Conservation (phyloP, 2,888 invertebrate species). For the Agonopterix alstromeriana region DNA sequence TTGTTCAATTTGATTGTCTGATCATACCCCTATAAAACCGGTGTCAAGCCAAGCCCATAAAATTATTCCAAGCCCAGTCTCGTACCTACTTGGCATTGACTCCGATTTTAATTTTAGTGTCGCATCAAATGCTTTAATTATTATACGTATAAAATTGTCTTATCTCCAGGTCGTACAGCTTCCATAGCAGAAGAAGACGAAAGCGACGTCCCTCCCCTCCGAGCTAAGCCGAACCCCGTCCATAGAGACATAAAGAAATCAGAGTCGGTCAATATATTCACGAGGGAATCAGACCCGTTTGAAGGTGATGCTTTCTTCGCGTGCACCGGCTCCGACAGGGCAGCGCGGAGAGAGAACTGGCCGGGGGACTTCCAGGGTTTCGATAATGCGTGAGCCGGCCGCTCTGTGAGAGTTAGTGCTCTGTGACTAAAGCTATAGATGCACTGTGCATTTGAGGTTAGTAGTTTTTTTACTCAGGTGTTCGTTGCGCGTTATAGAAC, state of each 20-base stretch:
- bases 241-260: slow-evolving; percentile 88
- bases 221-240: slow-evolving; percentile 39
- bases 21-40: too few species aligned
- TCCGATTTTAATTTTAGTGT: too few species aligned
- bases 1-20: too few species aligned
- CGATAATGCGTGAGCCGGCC: slow-evolving; percentile 48
- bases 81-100: too few species aligned
- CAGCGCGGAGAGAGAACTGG: slow-evolving; percentile 66
- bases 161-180: slow-evolving; percentile 46
- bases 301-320: slow-evolving; percentile 93
- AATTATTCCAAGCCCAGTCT: too few species aligned
- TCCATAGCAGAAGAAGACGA: slow-evolving; percentile 71
- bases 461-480: background rate
- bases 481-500: background rate
- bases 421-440: slow-evolving; percentile 18
- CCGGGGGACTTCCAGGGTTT: slow-evolving; percentile 68
- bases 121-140: too few species aligned
- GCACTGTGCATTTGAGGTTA: too few species aligned
- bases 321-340: slow-evolving; percentile 65
- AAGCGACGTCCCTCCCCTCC: slow-evolving; percentile 51
- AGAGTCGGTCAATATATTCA: slow-evolving; percentile 93
- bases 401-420: slow-evolving; percentile 13
- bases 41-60: too few species aligned
- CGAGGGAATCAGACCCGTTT: slow-evolving; percentile 90
- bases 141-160: background rate